Evolutionary conservation across 2,888 invertebrate species (phyloP), one percentile per base, ranked within the genome.

Genomic region (Pherbina coryleti): DNA sequence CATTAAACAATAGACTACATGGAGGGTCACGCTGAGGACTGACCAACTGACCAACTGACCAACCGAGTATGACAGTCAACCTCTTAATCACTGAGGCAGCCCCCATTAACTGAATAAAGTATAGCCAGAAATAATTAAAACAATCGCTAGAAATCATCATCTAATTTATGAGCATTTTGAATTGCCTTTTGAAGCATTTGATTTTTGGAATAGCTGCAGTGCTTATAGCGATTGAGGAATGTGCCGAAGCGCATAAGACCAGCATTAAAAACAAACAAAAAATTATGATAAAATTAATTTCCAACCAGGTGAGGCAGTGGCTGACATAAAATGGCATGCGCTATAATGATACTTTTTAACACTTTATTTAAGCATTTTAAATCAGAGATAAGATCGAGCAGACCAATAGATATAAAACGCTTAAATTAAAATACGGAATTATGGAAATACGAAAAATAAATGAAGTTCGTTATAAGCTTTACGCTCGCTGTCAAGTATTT

Each of bases 11-110:
- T 14, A 44, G 44, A 44, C 44, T 1, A 44, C 7, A 14, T 44
- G 11, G 44, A 44, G 44, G 44, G 57, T 28, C 25, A 60, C 11
- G 25, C 25, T 8, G 57, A 8, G n/a, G n/a, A 49, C 34, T 53
- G 67, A 70, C 53, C 9, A 76, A 74, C 75, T 66, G 75, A 76
- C n/a, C 49, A 49, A 66, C 77, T 64, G 76, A 72, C 53, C 71
- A 62, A 75, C 57, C 67, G 72, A 25, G 66, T 72, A 71, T 71
- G 11, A 34, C 9, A 28, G 2, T 14, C 11, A 44, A 44, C 2
- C 44, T 11, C 44, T 44, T 3, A 49, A 25, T 25, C 19, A 17
- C 25, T 17, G 31, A n/a, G 34, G 8, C 17, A 22, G 22, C 31
- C 51, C 9, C 44, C 11, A 25, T 22, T 17, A 44, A 8, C n/a